Evolutionary conservation across 2,113 vertebrate genomes (phyloP).

Genomic region (Tonatia bakeri): DNA sequence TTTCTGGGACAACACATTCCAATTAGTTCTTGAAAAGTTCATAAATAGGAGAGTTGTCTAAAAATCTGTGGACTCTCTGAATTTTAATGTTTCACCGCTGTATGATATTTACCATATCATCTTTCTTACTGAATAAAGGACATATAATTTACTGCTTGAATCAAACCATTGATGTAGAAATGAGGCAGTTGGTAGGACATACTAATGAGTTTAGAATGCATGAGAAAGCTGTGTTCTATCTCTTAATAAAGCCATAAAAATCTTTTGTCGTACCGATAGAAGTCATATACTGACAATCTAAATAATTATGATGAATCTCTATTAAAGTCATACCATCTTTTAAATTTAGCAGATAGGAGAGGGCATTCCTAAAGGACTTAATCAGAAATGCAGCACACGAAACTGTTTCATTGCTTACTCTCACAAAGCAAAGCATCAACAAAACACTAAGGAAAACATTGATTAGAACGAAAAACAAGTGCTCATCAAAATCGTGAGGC

Average conservation of each 20-base stretch:
- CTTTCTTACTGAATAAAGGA: background rate
- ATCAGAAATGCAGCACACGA: background rate
- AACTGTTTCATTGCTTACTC: background rate
- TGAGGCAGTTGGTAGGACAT: background rate
- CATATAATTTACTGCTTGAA: background rate
- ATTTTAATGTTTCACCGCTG: background rate
- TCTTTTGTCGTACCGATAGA: background rate
- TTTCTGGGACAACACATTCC: background rate
- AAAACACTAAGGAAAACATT: background rate
- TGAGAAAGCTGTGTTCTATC: background rate
- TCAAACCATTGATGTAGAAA: background rate
- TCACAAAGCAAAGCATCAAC: background rate
- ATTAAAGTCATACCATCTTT: background rate
- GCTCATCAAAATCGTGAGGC: background rate
- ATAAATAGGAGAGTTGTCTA: background rate
- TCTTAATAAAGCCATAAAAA: background rate
- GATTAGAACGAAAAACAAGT: background rate
- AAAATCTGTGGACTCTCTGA: background rate
- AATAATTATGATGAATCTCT: constrained; percentile 19
- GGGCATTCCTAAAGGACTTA: background rate
- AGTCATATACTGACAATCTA: background rate
- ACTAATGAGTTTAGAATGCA: background rate
- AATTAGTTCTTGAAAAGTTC: background rate
- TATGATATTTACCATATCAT: background rate
- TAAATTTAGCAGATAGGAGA: background rate